A percentile compares a stretch with the other conserved stretches of the same genome.
These are phyloP conservation scores for Procambarus clarkii DNA, from an alignment of 1,140 invertebrate genomes.

Conservation along the genomic window DNA sequence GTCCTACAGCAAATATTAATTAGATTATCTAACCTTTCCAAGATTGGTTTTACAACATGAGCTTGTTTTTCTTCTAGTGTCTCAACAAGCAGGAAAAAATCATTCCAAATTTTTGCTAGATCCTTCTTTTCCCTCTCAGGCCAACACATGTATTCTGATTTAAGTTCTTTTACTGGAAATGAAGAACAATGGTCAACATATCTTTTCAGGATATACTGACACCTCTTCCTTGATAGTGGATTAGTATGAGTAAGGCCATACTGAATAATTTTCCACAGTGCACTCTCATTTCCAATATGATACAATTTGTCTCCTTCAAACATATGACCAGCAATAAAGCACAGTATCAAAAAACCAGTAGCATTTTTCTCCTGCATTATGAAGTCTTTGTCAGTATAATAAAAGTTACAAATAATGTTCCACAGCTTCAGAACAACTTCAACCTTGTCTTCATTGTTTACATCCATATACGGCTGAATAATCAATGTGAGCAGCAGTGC, in stretches of 20 bases:
- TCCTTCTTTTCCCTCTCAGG: slow-evolving; percentile 28
- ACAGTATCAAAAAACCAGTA: slow-evolving; percentile 52
- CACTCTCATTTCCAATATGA: slow-evolving; percentile 33
- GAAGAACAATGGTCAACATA: slow-evolving; percentile 19
- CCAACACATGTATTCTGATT: slow-evolving; percentile 64
- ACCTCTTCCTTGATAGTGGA: slow-evolving; percentile 54
- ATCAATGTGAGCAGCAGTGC: slow-evolving; percentile 45
- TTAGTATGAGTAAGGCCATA: slow-evolving; percentile 56
- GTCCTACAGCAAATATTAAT: slow-evolving; percentile 44
- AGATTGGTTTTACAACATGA: slow-evolving; percentile 79
- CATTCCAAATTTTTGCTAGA: slow-evolving; percentile 73
- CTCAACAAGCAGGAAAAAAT: slow-evolving; percentile 78
- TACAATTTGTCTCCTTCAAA: slow-evolving; percentile 28
- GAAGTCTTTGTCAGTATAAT: slow-evolving; percentile 11
- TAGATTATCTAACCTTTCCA: slow-evolving; percentile 75
- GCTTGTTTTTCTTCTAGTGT: slow-evolving; percentile 81
- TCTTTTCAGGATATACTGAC: slow-evolving; percentile 53
- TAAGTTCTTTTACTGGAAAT: background rate
- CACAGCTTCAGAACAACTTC: slow-evolving; percentile 36
- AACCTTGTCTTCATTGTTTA: background rate
- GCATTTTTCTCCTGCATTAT: slow-evolving; percentile 25
- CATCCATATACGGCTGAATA: slow-evolving; percentile 34
- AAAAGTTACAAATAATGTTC: slow-evolving; percentile 40
- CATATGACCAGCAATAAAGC: slow-evolving; percentile 45
- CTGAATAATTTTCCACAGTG: slow-evolving; percentile 58